Evolutionary conservation across 1,140 invertebrate genomes (phyloP).

Genomic region (Sycophila sp.): DNA sequence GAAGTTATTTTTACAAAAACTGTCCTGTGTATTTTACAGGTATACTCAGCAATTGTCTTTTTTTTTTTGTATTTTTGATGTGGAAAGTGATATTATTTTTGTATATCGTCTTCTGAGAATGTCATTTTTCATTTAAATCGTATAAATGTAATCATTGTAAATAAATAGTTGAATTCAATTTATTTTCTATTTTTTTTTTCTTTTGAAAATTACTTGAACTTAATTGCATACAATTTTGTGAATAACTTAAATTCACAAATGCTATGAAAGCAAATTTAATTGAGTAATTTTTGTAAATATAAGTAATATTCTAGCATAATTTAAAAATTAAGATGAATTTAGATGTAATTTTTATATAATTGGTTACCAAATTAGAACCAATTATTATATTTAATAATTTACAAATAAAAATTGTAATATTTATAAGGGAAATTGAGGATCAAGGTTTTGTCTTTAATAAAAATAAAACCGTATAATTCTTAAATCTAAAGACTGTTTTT

Average conservation of each 20-base stretch:
- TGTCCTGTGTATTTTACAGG: neutral
- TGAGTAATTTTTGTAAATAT: conserved; percentile 33
- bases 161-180: conserved; percentile 34
- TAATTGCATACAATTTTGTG: conserved; percentile 27
- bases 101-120: conserved; percentile 5
- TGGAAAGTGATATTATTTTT: neutral
- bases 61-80: conserved; percentile 2
- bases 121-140: conserved; percentile 12
- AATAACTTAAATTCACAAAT: conserved; percentile 27
- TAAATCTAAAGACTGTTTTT: conserved; percentile 36
- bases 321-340: conserved; percentile 14
- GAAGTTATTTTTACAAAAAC: conserved; percentile 1
- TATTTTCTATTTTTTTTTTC: conserved; percentile 8
- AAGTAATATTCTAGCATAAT: conserved; percentile 26
- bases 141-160: conserved; percentile 23
- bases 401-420: conserved; percentile 26
- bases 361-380: conserved; percentile 31
- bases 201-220: conserved; percentile 10
- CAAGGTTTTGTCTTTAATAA: conserved; percentile 34
- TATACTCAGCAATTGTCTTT: neutral
- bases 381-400: conserved; percentile 25
- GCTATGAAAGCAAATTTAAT: neutral
- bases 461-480: conserved; percentile 38
- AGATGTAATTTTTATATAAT: conserved; percentile 29
- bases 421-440: conserved; percentile 23